Evolutionary conservation across 2,113 vertebrate species (phyloP).

Genomic region (Gracilinanus agilis): DNA sequence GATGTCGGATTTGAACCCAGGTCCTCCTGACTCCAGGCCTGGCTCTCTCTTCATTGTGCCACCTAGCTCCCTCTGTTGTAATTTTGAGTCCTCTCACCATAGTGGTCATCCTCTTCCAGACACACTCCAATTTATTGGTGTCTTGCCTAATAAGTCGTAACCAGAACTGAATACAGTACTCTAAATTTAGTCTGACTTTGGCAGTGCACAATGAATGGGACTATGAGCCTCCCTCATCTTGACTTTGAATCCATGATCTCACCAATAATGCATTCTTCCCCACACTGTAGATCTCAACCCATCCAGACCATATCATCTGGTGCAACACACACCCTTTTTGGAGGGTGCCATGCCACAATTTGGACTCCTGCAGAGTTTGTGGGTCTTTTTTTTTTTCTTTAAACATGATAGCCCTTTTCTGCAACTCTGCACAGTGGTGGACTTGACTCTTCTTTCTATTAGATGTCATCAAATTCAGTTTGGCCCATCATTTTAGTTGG

Average conservation of each 20-base stretch:
- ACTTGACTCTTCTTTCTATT: background rate
- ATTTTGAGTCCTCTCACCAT: background rate
- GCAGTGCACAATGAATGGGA: background rate
- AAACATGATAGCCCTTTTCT: background rate
- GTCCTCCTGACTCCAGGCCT: too few species aligned
- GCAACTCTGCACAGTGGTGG: background rate
- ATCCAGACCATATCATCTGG: background rate
- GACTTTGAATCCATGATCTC: too few species aligned
- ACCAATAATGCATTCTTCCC: too few species aligned
- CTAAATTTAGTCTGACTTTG: background rate
- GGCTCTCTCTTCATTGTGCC: too few species aligned
- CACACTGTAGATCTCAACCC: background rate
- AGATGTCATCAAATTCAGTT: background rate
- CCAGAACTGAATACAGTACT: background rate
- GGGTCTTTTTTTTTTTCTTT: background rate
- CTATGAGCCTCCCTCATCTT: background rate
- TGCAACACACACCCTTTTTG: background rate
- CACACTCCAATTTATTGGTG: background rate
- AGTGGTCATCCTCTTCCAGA: background rate
- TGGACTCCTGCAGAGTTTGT: background rate
- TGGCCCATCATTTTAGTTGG: background rate
- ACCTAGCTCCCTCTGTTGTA: background rate
- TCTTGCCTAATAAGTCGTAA: background rate
- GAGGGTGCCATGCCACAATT: background rate
- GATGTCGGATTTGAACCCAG: too few species aligned